These are phyloP conservation scores for Labroides dimidiatus DNA, from an alignment of 2,797 vertebrate genomes.

Conservation along the genomic window DNA sequence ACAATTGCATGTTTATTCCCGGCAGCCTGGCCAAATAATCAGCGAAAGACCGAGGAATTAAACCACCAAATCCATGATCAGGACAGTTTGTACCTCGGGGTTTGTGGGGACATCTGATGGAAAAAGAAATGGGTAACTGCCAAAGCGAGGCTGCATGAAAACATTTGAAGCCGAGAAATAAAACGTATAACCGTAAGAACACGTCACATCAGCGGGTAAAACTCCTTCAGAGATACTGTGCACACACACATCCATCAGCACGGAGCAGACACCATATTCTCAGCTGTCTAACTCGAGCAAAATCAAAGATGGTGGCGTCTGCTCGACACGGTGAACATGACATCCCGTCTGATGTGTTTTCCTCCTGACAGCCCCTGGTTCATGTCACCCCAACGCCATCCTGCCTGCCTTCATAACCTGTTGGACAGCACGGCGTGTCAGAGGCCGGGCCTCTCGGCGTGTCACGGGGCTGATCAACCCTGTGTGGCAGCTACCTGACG, in stretches of 20 bases:
- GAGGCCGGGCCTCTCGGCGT: conserved; percentile 56
- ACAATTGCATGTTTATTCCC: conserved; percentile 57
- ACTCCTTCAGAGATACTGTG: too few species aligned
- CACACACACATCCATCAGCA: conserved; percentile 43
- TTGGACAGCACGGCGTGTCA: conserved; percentile 66
- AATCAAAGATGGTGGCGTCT: conserved; percentile 66
- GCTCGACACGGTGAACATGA: conserved; percentile 52
- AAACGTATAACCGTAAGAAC: conserved; percentile 20
- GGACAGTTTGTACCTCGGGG: conserved; percentile 43
- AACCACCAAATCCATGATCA: conserved; percentile 37
- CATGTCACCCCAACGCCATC: conserved; percentile 68
- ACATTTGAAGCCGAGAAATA: conserved; percentile 14
- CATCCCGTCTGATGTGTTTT: conserved; percentile 56
- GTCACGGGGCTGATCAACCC: conserved; percentile 68
- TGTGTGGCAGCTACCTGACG: conserved; percentile 77
- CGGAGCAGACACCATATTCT: conserved; percentile 34
- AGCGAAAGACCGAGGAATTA: conserved; percentile 46
- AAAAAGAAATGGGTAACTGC: conserved; percentile 11
- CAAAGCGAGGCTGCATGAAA: conserved; percentile 11
- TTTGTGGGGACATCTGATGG: conserved; percentile 27
- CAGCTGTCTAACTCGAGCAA: conserved; percentile 54
- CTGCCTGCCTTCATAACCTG: conserved; percentile 72
- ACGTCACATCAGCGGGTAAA: conserved; percentile 21
- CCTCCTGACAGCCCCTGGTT: conserved; percentile 76
- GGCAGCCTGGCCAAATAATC: conserved; percentile 44